A percentile compares a stretch with the other conserved stretches of the same genome.
Conservation (phyloP, 2,888 invertebrate genomes). For the Priocnemis perturbator region DNA sequence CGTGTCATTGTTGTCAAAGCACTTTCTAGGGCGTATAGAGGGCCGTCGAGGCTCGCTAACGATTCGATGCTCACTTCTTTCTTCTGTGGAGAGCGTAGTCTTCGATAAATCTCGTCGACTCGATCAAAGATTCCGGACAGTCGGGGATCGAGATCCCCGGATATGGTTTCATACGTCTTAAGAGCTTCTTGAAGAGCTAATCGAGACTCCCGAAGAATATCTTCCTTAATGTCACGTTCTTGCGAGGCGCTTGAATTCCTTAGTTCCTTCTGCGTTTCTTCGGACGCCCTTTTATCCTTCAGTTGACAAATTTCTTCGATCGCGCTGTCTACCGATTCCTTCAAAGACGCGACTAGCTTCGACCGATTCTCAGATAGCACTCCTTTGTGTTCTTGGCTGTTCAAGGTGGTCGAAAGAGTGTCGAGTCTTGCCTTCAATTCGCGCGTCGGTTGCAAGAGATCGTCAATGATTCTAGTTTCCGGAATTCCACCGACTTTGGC, state of each 20-base stretch:
- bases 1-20: constrained; percentile 30
- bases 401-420: constrained; percentile 62
- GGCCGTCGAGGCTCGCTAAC: constrained; percentile 39
- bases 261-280: not conserved
- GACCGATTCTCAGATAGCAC: constrained; percentile 59
- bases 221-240: constrained; percentile 22
- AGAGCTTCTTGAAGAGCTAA: constrained; percentile 38
- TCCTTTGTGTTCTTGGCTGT: constrained; percentile 62
- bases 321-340: constrained; percentile 52
- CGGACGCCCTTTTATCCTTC: constrained; percentile 9
- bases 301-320: constrained; percentile 49
- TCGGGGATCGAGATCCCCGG: constrained; percentile 36
- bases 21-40: constrained; percentile 39
- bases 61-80: constrained; percentile 32
- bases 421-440: constrained; percentile 65
- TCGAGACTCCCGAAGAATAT: constrained; percentile 41
- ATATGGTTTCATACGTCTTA: constrained; percentile 33
- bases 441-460: constrained; percentile 55
- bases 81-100: constrained; percentile 30
- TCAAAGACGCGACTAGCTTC: constrained; percentile 59
- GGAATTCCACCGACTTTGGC: constrained; percentile 30
- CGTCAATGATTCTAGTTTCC: constrained; percentile 29
- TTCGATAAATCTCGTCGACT: constrained; percentile 38
- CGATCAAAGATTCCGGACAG: constrained; percentile 38
- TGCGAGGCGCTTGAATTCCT: not conserved